Conservation (phyloP, 2,888 invertebrate species). For the Anaspis maculata region DNA sequence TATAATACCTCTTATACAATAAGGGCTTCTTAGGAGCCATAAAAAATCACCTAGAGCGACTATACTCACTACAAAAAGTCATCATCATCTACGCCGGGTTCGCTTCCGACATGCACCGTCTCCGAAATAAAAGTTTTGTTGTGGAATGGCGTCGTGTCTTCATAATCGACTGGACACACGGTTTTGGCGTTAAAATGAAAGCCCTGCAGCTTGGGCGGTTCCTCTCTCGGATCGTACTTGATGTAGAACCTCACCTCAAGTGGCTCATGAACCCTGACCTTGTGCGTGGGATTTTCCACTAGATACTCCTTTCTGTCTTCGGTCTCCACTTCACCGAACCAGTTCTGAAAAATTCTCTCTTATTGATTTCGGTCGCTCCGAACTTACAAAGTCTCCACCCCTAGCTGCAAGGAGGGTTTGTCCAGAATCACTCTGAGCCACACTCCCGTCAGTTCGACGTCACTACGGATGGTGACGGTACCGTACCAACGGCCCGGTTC, state of each 20-base stretch:
- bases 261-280: slow-evolving; percentile 48
- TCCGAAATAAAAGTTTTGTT: too few species aligned
- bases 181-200: slow-evolving; percentile 49
- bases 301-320: slow-evolving; percentile 52
- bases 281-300: slow-evolving; percentile 51
- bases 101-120: too few species aligned
- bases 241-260: slow-evolving; percentile 51
- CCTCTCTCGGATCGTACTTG: slow-evolving; percentile 47
- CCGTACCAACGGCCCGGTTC: slow-evolving; percentile 56
- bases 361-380: too few species aligned
- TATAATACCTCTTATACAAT: too few species aligned
- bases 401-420: slow-evolving; percentile 26
- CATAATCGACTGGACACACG: too few species aligned
- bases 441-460: slow-evolving; percentile 49
- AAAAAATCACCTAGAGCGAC: too few species aligned
- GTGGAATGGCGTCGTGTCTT: too few species aligned
- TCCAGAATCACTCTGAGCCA: slow-evolving; percentile 51
- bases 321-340: slow-evolving; percentile 51
- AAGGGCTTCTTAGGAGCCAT: too few species aligned
- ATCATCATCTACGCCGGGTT: too few species aligned
- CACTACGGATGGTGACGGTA: slow-evolving; percentile 45
- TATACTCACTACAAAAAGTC: too few species aligned
- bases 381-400: too few species aligned
- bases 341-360: slow-evolving; percentile 33
- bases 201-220: slow-evolving; percentile 36